Evolutionary conservation across 2,113 vertebrate species (phyloP).

Genomic region (Laticauda colubrina): DNA sequence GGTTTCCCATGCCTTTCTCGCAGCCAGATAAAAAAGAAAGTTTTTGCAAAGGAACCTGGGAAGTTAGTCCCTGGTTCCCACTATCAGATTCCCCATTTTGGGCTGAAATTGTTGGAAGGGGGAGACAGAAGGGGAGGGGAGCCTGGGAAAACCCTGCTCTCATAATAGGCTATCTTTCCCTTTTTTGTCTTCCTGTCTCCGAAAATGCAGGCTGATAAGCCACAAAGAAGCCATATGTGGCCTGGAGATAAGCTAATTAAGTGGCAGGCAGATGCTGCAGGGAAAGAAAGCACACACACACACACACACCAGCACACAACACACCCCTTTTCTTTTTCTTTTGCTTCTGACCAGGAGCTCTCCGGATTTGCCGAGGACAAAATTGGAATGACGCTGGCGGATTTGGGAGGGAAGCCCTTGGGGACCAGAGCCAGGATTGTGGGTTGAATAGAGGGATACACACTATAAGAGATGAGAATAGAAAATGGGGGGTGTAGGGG

Average conservation of each 20-base stretch:
- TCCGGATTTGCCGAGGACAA: conserved; percentile 45
- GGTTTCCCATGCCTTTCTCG: background rate
- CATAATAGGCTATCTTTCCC: conserved; percentile 62
- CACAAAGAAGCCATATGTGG: conserved; percentile 45
- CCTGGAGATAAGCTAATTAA: conserved; percentile 60
- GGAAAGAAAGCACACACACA: conserved; percentile 35
- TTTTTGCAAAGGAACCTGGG: conserved; percentile 46
- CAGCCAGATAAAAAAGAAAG: background rate
- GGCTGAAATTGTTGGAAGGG: conserved; percentile 53
- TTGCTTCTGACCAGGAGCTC: conserved; percentile 39
- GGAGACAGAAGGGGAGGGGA: conserved; percentile 51
- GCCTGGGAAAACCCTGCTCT: conserved; percentile 50
- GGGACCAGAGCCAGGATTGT: background rate
- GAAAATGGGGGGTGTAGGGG: background rate
- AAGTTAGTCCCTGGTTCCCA: conserved; percentile 25
- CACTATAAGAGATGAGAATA: background rate
- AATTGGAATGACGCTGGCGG: background rate
- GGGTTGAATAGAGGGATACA: background rate
- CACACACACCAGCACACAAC: background rate
- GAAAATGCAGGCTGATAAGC: conserved; percentile 51
- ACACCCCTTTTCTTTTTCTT: background rate
- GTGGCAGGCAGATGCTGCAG: conserved; percentile 46
- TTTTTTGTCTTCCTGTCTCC: conserved; percentile 60
- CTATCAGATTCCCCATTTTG: conserved; percentile 43
- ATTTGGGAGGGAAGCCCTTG: background rate